Conservation (phyloP, 2,113 vertebrate genomes). For the Mastomys natalensis region DNA sequence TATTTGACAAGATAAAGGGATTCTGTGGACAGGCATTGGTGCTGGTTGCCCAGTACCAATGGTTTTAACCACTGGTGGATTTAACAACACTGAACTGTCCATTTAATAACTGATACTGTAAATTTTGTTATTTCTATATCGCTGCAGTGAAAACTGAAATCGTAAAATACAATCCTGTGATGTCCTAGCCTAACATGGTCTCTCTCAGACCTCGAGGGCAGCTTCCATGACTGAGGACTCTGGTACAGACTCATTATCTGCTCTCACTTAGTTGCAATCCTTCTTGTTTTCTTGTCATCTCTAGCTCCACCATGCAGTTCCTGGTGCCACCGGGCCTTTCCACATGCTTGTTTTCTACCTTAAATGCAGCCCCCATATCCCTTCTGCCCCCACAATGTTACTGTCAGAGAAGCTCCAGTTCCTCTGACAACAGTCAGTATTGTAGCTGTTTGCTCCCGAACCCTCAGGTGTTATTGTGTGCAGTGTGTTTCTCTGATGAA, state of each 20-base stretch:
- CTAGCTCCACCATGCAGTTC: fast-evolving
- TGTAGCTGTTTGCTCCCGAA: not conserved
- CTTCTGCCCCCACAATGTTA: not conserved
- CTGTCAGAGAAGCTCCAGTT: not conserved
- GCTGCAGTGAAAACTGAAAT: not conserved
- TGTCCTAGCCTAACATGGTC: not conserved
- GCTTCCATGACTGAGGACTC: too few species aligned
- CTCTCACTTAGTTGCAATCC: not conserved
- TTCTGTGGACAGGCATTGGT: not conserved
- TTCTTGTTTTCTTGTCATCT: not conserved
- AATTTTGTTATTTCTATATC: not conserved
- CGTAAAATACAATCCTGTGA: not conserved
- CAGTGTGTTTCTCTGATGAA: not conserved
- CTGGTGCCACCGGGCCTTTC: not conserved
- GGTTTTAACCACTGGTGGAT: too few species aligned
- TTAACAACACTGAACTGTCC: not conserved
- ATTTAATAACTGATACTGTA: not conserved
- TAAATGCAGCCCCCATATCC: not conserved
- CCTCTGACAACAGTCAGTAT: not conserved
- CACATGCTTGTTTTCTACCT: not conserved
- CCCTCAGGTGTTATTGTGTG: not conserved
- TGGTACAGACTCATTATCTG: not conserved
- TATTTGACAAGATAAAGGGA: not conserved
- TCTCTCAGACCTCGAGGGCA: not conserved
- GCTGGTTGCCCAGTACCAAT: not conserved